Base-by-base conservation (phyloP, 1,140 invertebrate species). In the Dreissena polymorpha region DNA sequence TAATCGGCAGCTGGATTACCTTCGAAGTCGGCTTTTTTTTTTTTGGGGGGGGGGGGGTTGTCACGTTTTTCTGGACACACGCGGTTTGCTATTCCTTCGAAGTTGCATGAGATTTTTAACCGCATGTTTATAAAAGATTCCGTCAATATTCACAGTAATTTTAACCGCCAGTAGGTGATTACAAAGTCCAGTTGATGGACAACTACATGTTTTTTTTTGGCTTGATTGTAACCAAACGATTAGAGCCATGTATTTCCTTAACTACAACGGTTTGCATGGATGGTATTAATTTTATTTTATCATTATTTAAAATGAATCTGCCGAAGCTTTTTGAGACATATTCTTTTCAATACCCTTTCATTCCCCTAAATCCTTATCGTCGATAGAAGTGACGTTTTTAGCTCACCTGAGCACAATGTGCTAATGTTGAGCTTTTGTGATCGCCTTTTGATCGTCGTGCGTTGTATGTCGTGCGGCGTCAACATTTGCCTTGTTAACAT, bases 131-230 rank as follows among this genome's bases (percentile, higher is more conserved):
- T 69, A 21, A 25, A 21, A 69, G 50, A 69, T 69, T 18, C 27
- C 27, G 27, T 69, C 67, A 29, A 69, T 69, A 49, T 29, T 69
- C 0, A 69, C 5, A 21, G 67, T 18, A 21, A 69, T 69, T 69
- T 69, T 69, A 27, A 69, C 67, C 50, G 67, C 67, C 23, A 69
- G 25, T 29, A 69, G 29, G 23, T 29, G 67, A n/a, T 69, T 49
- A 69, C 67, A 69, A 12, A 29, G 25, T 16, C 67, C 27, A 16
- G 67, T 69, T 49, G 67, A 69, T 13, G 67, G 67, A 29, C 67
- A 69, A 29, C 67, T 69, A 29, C 67, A 69, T 3, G 12, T 69
- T 69, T 69, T n/a, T 25, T 29, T 69, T 69, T 29, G 67, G 67
- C 10, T 27, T 69, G 18, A 69, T 69, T 69, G 67, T 69, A 29